Conservation (phyloP, 2,888 invertebrate species). For the Petrolisthes cinctipes region DNA sequence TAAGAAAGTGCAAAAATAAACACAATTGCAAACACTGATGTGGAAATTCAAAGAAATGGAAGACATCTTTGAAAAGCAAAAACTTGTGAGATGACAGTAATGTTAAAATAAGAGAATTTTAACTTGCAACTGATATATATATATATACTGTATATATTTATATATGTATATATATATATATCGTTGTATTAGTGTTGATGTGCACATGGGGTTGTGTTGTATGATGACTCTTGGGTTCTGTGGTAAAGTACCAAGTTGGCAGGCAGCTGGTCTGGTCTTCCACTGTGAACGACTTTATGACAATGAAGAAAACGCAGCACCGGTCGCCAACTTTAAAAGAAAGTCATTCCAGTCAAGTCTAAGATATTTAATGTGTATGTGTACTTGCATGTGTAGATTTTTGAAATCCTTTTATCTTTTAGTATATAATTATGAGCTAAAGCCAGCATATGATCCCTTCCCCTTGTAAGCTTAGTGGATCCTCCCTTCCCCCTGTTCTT, state of each 20-base stretch:
- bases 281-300: slow-evolving; percentile 54
- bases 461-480: slow-evolving; percentile 45
- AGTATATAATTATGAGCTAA: slow-evolving; percentile 46
- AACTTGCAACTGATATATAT: too few species aligned
- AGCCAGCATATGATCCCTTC: slow-evolving; percentile 40
- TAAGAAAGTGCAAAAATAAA: not conserved
- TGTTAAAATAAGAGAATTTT: not conserved
- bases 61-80: not conserved
- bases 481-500: slow-evolving; percentile 46
- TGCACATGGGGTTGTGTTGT: too few species aligned
- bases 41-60: not conserved
- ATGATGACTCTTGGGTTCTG: too few species aligned
- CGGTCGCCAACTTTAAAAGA: slow-evolving; percentile 49
- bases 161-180: too few species aligned
- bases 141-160: too few species aligned
- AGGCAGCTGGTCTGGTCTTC: slow-evolving; percentile 59
- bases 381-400: slow-evolving; percentile 59
- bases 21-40: not conserved
- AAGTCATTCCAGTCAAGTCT: slow-evolving; percentile 59
- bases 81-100: not conserved
- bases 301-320: slow-evolving; percentile 44
- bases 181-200: too few species aligned
- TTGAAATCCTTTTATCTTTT: slow-evolving; percentile 53
- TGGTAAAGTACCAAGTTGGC: slow-evolving; percentile 8
- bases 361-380: slow-evolving; percentile 60